Percentiles rank a stretch among this genome's conserved stretches.
phyloP scores from a whole-genome alignment of 2,888 invertebrate species.

The Caenorhabditis sp. region DNA sequence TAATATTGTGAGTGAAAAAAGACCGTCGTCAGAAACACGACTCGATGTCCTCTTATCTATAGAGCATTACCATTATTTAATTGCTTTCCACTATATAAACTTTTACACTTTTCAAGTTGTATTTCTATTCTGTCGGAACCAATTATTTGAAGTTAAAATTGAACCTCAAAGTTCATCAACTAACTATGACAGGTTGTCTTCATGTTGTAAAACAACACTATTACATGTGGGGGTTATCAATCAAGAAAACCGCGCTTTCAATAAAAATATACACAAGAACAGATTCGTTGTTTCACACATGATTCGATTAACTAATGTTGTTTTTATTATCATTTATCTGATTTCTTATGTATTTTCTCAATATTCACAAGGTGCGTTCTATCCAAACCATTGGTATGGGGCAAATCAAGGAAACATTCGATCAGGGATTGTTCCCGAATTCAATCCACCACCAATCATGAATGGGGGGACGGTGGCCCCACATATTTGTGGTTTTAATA shows the following conservation, averaged over 20 bases:
- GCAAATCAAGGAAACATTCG: slow-evolving; percentile 55
- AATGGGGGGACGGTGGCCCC: slow-evolving; percentile 50
- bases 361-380: slow-evolving; percentile 42
- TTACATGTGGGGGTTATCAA: neutral
- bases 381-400: slow-evolving; percentile 61
- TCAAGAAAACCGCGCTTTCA: neutral
- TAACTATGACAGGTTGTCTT: neutral
- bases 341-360: neutral
- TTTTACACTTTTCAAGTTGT: neutral
- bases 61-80: slow-evolving; percentile 13
- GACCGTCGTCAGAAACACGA: neutral
- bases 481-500: slow-evolving; percentile 62
- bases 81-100: neutral
- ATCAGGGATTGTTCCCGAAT: slow-evolving; percentile 49
- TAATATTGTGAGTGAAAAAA: neutral
- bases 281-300: neutral
- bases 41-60: slow-evolving; percentile 7
- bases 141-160: neutral
- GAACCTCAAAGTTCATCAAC: neutral
- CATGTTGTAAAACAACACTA: neutral
- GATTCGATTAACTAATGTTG: neutral
- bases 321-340: neutral
- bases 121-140: neutral
- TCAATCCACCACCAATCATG: slow-evolving; percentile 35
- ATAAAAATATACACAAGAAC: neutral